Evolutionary conservation across 2,797 vertebrate genomes (phyloP).

Genomic region (Lagorchestes hirsutus): DNA sequence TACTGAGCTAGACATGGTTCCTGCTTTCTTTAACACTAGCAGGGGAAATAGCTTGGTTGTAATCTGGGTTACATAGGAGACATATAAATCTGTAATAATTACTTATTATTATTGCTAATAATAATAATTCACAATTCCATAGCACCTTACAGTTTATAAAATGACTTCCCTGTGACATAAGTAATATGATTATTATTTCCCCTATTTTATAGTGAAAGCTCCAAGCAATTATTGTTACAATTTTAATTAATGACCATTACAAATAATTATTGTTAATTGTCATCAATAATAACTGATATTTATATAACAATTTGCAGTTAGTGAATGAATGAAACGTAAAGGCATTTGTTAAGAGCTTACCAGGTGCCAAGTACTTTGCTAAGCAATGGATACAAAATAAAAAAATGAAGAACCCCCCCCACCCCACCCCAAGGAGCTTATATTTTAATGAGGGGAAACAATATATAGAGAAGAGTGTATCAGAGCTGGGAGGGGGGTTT

Average conservation of each 20-base stretch:
- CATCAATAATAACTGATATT: neutral
- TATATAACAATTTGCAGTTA: neutral
- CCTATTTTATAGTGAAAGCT: neutral
- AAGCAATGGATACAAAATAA: neutral
- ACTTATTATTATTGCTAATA: neutral
- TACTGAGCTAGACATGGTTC: neutral
- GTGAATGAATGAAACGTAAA: neutral
- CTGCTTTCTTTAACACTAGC: neutral
- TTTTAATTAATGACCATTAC: neutral
- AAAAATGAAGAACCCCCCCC: neutral
- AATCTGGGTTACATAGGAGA: neutral
- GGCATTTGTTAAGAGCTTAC: neutral
- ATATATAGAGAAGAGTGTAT: neutral
- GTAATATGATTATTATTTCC: neutral
- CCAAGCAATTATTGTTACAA: neutral
- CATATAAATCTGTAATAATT: neutral
- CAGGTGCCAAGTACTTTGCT: neutral
- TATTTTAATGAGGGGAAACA: neutral
- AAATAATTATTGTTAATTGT: neutral
- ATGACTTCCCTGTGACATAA: neutral
- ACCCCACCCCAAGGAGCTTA: neutral
- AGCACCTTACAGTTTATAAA: neutral
- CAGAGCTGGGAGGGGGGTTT: neutral
- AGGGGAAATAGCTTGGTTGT: neutral
- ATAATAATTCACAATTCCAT: neutral